A percentile compares a stretch with the other conserved stretches of the same genome.
These are phyloP conservation scores for Elephantulus edwardii DNA, from an alignment of 2,113 vertebrate genomes.

Conservation along the genomic window DNA sequence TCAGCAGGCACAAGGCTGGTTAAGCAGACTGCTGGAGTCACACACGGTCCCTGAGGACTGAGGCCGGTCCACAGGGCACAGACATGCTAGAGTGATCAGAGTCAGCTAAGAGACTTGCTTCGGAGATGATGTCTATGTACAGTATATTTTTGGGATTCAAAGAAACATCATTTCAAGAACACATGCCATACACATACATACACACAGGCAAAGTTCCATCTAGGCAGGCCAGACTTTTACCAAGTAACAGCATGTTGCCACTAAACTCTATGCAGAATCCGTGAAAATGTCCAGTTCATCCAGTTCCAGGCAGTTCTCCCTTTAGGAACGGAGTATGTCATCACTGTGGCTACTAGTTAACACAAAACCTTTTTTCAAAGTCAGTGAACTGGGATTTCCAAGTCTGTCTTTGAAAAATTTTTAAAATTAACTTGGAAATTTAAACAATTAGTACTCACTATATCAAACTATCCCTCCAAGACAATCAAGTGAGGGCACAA, in stretches of 20 bases:
- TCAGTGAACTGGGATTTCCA: slow-evolving; percentile 79
- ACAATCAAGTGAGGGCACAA: slow-evolving; percentile 61
- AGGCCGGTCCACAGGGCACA: slow-evolving; percentile 28
- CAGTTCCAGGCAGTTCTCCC: slow-evolving; percentile 65
- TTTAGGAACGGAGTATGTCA: slow-evolving; percentile 65
- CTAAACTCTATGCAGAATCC: slow-evolving; percentile 50
- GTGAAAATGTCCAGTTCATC: slow-evolving; percentile 48
- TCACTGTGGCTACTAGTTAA: slow-evolving; percentile 56
- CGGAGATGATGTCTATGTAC: slow-evolving; percentile 59
- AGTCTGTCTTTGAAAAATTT: slow-evolving; percentile 75
- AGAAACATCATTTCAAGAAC: slow-evolving; percentile 69
- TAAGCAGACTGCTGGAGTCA: slow-evolving; percentile 51
- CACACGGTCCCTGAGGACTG: slow-evolving; percentile 52
- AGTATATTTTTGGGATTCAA: slow-evolving; percentile 57
- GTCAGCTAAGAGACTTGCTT: slow-evolving; percentile 58
- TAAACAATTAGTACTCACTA: slow-evolving; percentile 73
- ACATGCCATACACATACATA: slow-evolving; percentile 39
- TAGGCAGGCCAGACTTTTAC: slow-evolving; percentile 65
- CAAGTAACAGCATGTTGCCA: slow-evolving; percentile 10
- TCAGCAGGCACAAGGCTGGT: slow-evolving; percentile 27
- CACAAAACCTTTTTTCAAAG: slow-evolving; percentile 77
- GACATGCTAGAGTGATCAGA: slow-evolving; percentile 15
- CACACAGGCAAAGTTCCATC: slow-evolving; percentile 69
- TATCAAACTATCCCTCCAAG: slow-evolving; percentile 68
- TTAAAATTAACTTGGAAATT: slow-evolving; percentile 74